Evolutionary conservation across 2,113 vertebrate species (phyloP).

Genomic region (Lasiurus cinereus): DNA sequence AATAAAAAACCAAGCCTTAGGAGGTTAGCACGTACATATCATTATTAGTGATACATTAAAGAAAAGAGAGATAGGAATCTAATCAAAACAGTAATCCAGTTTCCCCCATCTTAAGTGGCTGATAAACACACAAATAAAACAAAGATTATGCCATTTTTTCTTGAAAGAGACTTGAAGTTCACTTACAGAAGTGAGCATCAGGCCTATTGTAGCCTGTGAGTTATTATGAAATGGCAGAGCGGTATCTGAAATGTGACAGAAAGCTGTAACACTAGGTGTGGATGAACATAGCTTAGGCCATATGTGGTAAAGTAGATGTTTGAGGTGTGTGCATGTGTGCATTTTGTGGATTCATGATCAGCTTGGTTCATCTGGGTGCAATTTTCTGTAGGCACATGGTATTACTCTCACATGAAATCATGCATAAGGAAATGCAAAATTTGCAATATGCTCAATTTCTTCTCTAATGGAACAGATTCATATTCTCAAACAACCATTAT

Average conservation of each 20-base stretch:
- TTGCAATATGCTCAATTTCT: conserved; percentile 19
- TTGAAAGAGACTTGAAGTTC: neutral
- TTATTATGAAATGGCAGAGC: neutral
- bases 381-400: neutral
- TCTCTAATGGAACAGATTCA: conserved; percentile 49
- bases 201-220: neutral
- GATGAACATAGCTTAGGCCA: neutral
- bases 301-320: neutral
- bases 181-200: neutral
- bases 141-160: neutral
- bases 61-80: neutral
- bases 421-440: conserved; percentile 42
- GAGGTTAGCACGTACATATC: rapidly evolving
- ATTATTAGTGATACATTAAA: neutral
- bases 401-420: conserved; percentile 34
- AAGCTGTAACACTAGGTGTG: neutral
- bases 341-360: neutral
- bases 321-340: neutral
- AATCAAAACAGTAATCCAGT: neutral
- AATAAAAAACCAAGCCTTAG: neutral
- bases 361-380: neutral
- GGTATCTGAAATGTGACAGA: neutral
- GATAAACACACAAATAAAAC: neutral
- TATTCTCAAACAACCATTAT: conserved; percentile 26
- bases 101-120: neutral